Conservation (phyloP, 2,888 invertebrate genomes). For the Zygothrica quintamaculata region DNA sequence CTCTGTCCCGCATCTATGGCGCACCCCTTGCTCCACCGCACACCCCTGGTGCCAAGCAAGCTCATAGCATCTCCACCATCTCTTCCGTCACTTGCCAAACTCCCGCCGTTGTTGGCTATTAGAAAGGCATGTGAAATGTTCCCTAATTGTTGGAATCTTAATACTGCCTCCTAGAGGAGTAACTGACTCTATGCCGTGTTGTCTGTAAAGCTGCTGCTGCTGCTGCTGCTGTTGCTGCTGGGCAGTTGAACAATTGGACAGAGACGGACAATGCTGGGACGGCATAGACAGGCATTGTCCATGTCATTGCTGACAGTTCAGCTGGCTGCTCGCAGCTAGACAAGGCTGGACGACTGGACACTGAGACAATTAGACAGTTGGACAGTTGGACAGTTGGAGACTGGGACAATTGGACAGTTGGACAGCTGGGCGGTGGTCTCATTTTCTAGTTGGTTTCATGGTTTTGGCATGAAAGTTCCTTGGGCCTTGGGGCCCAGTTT, state of each 20-base stretch:
- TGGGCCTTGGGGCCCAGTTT: not conserved
- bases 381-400: constrained; percentile 19
- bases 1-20: not conserved
- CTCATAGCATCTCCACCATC: not conserved
- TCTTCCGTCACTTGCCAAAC: not conserved
- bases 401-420: constrained; percentile 33
- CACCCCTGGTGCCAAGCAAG: too few relatives aligned
- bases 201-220: constrained; percentile 39
- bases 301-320: constrained; percentile 58
- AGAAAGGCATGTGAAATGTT: constrained; percentile 82
- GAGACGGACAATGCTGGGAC: not conserved
- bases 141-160: constrained; percentile 81
- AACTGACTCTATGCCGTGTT: constrained; percentile 37
- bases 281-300: constrained; percentile 24
- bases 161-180: constrained; percentile 57
- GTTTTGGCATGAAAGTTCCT: constrained; percentile 9
- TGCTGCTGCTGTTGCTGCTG: not conserved
- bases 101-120: constrained; percentile 69
- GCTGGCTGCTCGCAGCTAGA: constrained; percentile 5
- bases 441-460: constrained; percentile 2
- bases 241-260: not conserved
- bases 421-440: constrained; percentile 22
- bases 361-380: constrained; percentile 21
- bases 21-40: not conserved
- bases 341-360: constrained; percentile 1